Evolutionary conservation across 2,113 vertebrate species (phyloP), one percentile per base, ranked within the genome.

Genomic region (Sinocyclocheilus grahami): DNA sequence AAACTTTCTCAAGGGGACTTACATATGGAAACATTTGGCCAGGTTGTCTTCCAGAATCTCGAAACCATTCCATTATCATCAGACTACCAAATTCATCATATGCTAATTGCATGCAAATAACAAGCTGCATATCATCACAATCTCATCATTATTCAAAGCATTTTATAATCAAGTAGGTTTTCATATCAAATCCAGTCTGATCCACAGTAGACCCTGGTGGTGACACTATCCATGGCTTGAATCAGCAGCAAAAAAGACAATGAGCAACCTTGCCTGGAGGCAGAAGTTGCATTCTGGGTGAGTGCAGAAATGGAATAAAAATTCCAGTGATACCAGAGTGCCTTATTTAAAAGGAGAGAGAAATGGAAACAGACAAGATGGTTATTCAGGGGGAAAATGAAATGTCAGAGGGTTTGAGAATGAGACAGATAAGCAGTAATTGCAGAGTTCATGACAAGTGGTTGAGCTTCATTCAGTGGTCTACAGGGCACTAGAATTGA

Each of bases 331-430:
- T 86, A 85, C 85, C 65, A 75, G 74, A 18, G 33, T 72, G 72
- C 39, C 62, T 78, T 69, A 82, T 46, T 72, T 78, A 33, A 46
- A 62, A 27, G 63, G 55, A 27, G 14, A 53, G 75, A 83, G 14
- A 82, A 83, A 82, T 53, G 9, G 24, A 78, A 51, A 67, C 39
- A 86, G 86, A 86, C 71, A 67, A 69, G 77, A 55, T 67, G 63
- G 63, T 77, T 48, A 85, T 82, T 82, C 46, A 55, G 72, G n/a
- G 30, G 82, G 71, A 72, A 83, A 86, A 85, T 85, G 69, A 89
- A 86, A 86, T 83, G 84, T 84, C 87, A 67, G 46, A 71, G 60
- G 65, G 84, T 80, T 86, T 83, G 60, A 65, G 58, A 77, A 60
- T 22, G n/a, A 72, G 89, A 33, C 33, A 60, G 78, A 58, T 69